Evolutionary conservation across 2,113 vertebrate species (phyloP).

Genomic region (Uropsilus gracilis): DNA sequence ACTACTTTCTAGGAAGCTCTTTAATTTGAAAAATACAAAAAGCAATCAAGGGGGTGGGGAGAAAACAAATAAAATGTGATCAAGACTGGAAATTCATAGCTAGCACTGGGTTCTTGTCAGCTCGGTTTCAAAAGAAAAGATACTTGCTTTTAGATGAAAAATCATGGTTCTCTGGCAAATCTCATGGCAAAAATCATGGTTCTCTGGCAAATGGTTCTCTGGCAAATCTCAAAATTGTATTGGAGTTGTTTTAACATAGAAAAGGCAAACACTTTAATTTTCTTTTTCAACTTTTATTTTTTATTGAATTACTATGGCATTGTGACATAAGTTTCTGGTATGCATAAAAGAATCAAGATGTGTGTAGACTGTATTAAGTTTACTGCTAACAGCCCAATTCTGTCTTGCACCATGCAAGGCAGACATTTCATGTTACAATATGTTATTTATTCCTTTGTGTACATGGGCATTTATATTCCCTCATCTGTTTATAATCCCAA

Average conservation of each 20-base stretch:
- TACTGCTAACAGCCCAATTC: too few species aligned
- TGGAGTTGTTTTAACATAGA: slow-evolving; percentile 22
- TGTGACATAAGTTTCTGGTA: background rate
- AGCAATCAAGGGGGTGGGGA: too few species aligned
- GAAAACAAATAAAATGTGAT: background rate
- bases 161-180: background rate
- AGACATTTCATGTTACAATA: background rate
- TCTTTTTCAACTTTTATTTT: slow-evolving; percentile 5
- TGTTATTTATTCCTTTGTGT: background rate
- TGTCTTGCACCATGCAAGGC: background rate
- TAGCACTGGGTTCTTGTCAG: slow-evolving; percentile 11
- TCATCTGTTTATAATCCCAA: background rate
- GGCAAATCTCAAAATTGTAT: slow-evolving; percentile 33
- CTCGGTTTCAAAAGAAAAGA: slow-evolving; percentile 40
- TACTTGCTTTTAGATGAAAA: slow-evolving; percentile 17
- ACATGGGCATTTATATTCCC: background rate
- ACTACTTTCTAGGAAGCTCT: slow-evolving; percentile 77
- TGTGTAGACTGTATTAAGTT: too few species aligned
- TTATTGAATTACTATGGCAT: background rate
- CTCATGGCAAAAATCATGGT: too few species aligned
- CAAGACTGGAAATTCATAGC: slow-evolving; percentile 18
- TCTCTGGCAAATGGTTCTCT: background rate
- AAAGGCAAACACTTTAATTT: background rate
- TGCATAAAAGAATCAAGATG: too few species aligned
- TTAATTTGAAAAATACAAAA: slow-evolving; percentile 33